Conservation (phyloP, 1,140 invertebrate species). For the Pararge aegeria region DNA sequence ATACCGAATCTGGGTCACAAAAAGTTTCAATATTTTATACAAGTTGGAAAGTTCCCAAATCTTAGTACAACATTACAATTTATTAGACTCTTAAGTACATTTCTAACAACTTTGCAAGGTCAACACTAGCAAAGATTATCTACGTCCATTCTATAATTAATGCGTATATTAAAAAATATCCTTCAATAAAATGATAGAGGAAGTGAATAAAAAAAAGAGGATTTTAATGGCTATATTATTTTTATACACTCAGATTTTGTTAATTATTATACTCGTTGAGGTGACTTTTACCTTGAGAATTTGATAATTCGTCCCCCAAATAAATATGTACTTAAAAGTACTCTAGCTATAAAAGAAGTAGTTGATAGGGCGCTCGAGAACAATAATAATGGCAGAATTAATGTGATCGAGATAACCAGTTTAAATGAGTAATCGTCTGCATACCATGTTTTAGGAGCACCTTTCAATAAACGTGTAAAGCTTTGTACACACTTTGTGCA, state of each 20-base stretch:
- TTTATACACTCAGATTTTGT: not conserved
- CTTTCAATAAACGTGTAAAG: slow-evolving; percentile 19
- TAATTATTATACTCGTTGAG: not conserved
- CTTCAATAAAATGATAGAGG: not conserved
- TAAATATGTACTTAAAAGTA: not conserved
- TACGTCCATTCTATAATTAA: slow-evolving; percentile 10
- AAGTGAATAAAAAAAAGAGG: not conserved
- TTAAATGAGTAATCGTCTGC: slow-evolving; percentile 9
- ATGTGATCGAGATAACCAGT: slow-evolving; percentile 22
- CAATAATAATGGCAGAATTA: slow-evolving; percentile 19
- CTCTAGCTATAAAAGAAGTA: not conserved
- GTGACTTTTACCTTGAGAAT: not conserved
- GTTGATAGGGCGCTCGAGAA: slow-evolving; percentile 27
- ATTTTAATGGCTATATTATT: not conserved
- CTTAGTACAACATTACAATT: too few species aligned
- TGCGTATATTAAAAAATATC: not conserved
- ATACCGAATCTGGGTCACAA: too few species aligned
- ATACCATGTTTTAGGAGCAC: slow-evolving; percentile 13
- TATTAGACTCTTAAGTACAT: too few species aligned
- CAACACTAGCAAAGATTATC: not conserved
- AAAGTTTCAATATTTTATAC: too few species aligned
- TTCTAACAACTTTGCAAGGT: not conserved
- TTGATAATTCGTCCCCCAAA: not conserved
- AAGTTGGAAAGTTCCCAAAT: too few species aligned
- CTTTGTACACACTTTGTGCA: not conserved